These are phyloP conservation scores for Agriotes lineatus DNA, from an alignment of 2,888 invertebrate genomes.

Conservation along the genomic window DNA sequence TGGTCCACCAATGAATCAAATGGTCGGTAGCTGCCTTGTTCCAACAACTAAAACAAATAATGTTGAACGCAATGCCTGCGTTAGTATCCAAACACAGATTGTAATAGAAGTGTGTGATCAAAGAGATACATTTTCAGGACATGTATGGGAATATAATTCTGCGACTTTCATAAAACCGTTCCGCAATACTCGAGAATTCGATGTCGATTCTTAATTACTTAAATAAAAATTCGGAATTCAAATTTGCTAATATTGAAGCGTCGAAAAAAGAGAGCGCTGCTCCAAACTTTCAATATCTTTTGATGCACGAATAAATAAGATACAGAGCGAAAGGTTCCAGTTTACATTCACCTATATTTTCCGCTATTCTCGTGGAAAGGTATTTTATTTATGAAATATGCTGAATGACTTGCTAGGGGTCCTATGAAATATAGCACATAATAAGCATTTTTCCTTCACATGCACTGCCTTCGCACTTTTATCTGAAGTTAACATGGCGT, in stretches of 20 bases:
- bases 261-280: neutral
- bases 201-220: too few species aligned
- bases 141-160: too few species aligned
- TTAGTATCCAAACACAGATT: too few species aligned
- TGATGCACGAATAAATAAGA: neutral
- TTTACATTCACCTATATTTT: slow-evolving; percentile 1
- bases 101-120: too few species aligned
- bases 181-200: too few species aligned
- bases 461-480: neutral
- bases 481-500: neutral
- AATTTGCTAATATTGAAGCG: neutral
- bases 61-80: too few species aligned
- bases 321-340: neutral
- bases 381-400: slow-evolving; percentile 16
- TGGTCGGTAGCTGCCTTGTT: too few species aligned
- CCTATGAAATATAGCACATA: slow-evolving; percentile 16
- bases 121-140: too few species aligned
- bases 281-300: neutral
- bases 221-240: too few species aligned
- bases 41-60: too few species aligned
- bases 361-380: neutral
- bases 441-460: slow-evolving; percentile 13
- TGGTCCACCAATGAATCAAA: too few species aligned
- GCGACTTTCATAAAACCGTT: too few species aligned
- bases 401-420: slow-evolving; percentile 11